A percentile compares a stretch with the other conserved stretches of the same genome.
Conservation (phyloP, 2,888 invertebrate genomes). For the Taphrorychus bicolor region DNA sequence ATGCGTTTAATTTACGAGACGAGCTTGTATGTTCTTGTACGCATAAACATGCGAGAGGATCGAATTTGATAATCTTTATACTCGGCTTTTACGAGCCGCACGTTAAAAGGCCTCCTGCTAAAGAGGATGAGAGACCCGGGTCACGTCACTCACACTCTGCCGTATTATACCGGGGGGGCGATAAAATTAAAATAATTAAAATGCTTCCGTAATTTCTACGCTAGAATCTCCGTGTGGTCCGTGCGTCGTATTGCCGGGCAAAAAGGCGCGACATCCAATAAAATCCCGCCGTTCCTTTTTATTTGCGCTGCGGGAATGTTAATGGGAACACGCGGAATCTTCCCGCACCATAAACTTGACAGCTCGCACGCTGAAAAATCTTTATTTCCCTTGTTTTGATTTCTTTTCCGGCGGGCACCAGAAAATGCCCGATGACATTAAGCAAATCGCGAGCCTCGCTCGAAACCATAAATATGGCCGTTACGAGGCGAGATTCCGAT, state of each 20-base stretch:
- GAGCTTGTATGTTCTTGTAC: background rate
- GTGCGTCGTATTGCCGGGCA: constrained; percentile 1
- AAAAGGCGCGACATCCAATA: constrained; percentile 23
- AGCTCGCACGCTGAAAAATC: constrained; percentile 17
- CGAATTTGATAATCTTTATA: constrained; percentile 3
- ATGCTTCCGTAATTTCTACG: constrained; percentile 26
- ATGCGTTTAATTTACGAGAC: background rate
- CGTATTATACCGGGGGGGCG: background rate
- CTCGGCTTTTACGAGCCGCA: background rate
- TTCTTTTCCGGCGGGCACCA: background rate
- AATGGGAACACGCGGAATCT: constrained; percentile 22
- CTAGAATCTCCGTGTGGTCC: constrained; percentile 31
- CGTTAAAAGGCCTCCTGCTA: too few relatives aligned
- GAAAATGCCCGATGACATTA: background rate
- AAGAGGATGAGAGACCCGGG: too few relatives aligned
- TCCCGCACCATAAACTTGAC: constrained; percentile 28
- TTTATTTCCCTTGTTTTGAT: constrained; percentile 10
- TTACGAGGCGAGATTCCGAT: constrained; percentile 8
- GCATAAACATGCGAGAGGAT: background rate
- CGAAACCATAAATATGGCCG: constrained; percentile 11
- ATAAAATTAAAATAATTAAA: constrained; percentile 19
- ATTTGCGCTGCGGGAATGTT: constrained; percentile 29
- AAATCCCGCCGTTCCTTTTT: constrained; percentile 27
- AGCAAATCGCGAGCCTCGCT: constrained; percentile 1
- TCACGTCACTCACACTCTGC: background rate